A percentile compares a stretch with the other conserved stretches of the same genome.
Conservation (phyloP, 1,140 invertebrate genomes). For the Magallana ariakensis region DNA sequence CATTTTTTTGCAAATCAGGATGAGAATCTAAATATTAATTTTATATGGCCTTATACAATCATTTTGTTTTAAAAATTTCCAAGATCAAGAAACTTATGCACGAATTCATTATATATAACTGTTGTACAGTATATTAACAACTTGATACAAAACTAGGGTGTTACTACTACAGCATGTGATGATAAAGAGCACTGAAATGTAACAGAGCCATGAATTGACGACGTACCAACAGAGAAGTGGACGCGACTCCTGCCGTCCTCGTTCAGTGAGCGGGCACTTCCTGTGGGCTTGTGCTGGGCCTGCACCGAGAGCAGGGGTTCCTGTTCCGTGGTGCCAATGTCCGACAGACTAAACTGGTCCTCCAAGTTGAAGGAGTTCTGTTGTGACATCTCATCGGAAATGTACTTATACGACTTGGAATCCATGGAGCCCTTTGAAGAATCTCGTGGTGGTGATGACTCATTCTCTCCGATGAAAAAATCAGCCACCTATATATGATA, state of each 20-base stretch:
- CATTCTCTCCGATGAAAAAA: slow-evolving; percentile 24
- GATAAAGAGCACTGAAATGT: too few relatives aligned
- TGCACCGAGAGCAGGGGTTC: neutral
- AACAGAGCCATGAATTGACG: too few relatives aligned
- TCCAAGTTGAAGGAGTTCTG: neutral
- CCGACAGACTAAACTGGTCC: neutral
- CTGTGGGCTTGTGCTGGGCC: neutral
- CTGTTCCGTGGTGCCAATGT: neutral
- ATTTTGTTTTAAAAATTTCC: too few relatives aligned
- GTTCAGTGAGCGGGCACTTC: neutral
- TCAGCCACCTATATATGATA: neutral
- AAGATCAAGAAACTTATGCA: too few relatives aligned
- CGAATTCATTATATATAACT: too few relatives aligned
- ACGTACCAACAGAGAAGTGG: neutral
- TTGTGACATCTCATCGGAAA: neutral
- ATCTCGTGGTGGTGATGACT: neutral
- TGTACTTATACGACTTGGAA: neutral
- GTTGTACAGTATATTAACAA: too few relatives aligned
- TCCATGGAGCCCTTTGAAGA: neutral
- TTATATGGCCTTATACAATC: too few relatives aligned
- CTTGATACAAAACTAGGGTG: too few relatives aligned
- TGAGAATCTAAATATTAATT: too few relatives aligned
- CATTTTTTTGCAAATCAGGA: too few relatives aligned
- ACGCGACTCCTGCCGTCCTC: slow-evolving; percentile 15
- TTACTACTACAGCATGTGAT: too few relatives aligned